Conservation (phyloP, 2,888 invertebrate species). For the Drosophila bunnanda region DNA sequence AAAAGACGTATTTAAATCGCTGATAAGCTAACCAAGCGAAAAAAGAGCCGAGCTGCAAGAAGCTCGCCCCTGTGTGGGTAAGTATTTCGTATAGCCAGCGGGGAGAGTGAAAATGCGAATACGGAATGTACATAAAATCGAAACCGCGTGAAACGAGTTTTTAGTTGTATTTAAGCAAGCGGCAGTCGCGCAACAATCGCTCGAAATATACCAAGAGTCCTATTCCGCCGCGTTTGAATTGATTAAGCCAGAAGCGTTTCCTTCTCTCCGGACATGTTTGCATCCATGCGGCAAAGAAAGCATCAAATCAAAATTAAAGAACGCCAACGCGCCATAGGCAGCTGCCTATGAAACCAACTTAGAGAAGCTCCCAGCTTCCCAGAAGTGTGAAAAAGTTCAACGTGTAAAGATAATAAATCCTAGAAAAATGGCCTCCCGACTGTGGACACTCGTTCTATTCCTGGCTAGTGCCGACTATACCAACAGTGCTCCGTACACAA, state of each 20-base stretch:
- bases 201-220: slow-evolving; percentile 25
- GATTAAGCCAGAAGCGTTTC: slow-evolving; percentile 5
- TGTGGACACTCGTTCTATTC: slow-evolving; percentile 54
- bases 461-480: slow-evolving; percentile 41
- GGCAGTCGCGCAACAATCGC: slow-evolving; percentile 62
- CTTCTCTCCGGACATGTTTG: slow-evolving; percentile 54
- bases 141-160: slow-evolving; percentile 75
- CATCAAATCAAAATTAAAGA: slow-evolving; percentile 27
- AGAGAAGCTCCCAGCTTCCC: background rate
- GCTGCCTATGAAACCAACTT: background rate
- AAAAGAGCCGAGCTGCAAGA: slow-evolving; percentile 74
- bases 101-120: slow-evolving; percentile 53
- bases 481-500: background rate
- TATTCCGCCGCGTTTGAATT: slow-evolving; percentile 42
- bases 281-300: slow-evolving; percentile 39
- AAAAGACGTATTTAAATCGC: slow-evolving; percentile 75
- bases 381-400: background rate
- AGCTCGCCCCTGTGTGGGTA: slow-evolving; percentile 35
- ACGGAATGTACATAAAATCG: slow-evolving; percentile 61
- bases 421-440: slow-evolving; percentile 31
- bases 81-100: slow-evolving; percentile 16
- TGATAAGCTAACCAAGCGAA: slow-evolving; percentile 62
- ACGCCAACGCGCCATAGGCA: slow-evolving; percentile 1
- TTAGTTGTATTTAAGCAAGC: slow-evolving; percentile 74
- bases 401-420: background rate